Conservation (phyloP, 2,797 vertebrate genomes). For the Brachyrhaphis roseni region DNA sequence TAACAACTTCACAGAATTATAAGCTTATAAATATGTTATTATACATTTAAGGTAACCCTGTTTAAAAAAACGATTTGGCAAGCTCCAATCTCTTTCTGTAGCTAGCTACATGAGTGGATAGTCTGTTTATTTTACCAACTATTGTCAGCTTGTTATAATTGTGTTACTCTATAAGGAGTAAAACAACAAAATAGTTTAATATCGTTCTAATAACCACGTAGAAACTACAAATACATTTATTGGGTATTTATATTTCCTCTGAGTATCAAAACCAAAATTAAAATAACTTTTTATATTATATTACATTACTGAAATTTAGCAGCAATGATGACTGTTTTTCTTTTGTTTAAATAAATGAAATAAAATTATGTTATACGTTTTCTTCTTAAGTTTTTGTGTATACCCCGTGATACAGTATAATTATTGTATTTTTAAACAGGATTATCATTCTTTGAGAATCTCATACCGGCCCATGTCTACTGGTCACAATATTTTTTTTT, state of each 20-base stretch:
- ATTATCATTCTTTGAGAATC: constrained; percentile 7
- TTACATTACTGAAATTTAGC: not conserved
- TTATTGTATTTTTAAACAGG: not conserved
- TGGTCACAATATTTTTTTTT: constrained; percentile 53
- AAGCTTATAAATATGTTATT: not conserved
- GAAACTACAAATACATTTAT: not conserved
- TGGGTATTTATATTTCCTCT: not conserved
- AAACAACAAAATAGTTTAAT: not conserved
- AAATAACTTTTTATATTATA: not conserved
- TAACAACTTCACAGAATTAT: constrained; percentile 1
- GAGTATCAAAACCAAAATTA: not conserved
- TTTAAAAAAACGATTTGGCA: not conserved
- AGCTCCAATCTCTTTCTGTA: not conserved
- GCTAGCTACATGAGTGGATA: not conserved
- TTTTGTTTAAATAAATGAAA: not conserved
- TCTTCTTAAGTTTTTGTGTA: not conserved
- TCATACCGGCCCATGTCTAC: constrained; percentile 16
- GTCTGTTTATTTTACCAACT: not conserved
- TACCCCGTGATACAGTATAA: not conserved
- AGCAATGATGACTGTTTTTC: not conserved
- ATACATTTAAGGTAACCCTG: not conserved
- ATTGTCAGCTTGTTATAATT: not conserved
- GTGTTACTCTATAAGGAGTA: not conserved
- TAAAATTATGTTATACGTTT: not conserved
- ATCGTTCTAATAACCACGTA: not conserved